Evolutionary conservation across 2,888 invertebrate species (phyloP).

Genomic region (Dione juno): DNA sequence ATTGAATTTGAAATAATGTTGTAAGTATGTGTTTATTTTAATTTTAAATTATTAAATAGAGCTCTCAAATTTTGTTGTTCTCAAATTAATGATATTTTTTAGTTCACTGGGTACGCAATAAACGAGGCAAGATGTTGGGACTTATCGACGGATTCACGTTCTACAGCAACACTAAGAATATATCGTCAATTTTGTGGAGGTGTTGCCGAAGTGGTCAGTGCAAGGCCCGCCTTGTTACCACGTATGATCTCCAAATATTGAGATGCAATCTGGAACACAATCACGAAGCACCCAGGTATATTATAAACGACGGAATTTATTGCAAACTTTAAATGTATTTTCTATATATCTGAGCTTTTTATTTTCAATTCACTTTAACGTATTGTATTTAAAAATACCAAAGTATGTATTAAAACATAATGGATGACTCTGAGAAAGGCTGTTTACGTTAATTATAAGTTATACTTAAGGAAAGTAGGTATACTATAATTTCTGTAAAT

Average conservation of each 20-base stretch:
- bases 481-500: too few species aligned
- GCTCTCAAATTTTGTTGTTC: not conserved
- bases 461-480: too few species aligned
- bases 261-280: slow-evolving; percentile 42
- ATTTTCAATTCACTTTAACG: too few species aligned
- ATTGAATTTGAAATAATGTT: not conserved
- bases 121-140: slow-evolving; percentile 45
- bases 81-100: slow-evolving; percentile 21
- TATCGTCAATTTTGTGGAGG: slow-evolving; percentile 44
- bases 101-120: slow-evolving; percentile 48
- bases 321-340: slow-evolving; percentile 10
- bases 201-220: slow-evolving; percentile 44
- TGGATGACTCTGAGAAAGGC: too few species aligned
- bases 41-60: not conserved
- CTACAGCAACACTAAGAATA: slow-evolving; percentile 40
- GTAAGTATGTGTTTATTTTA: not conserved
- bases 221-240: slow-evolving; percentile 45
- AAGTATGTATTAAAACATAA: too few species aligned
- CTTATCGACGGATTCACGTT: slow-evolving; percentile 50
- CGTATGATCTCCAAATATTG: slow-evolving; percentile 25
- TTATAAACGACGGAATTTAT: slow-evolving; percentile 42
- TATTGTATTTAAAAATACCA: too few species aligned
- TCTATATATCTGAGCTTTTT: not conserved
- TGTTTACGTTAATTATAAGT: too few species aligned
- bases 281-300: slow-evolving; percentile 47